phyloP scores from a whole-genome alignment of 64 coral and sea anemone species.

The Actinia equina region DNA sequence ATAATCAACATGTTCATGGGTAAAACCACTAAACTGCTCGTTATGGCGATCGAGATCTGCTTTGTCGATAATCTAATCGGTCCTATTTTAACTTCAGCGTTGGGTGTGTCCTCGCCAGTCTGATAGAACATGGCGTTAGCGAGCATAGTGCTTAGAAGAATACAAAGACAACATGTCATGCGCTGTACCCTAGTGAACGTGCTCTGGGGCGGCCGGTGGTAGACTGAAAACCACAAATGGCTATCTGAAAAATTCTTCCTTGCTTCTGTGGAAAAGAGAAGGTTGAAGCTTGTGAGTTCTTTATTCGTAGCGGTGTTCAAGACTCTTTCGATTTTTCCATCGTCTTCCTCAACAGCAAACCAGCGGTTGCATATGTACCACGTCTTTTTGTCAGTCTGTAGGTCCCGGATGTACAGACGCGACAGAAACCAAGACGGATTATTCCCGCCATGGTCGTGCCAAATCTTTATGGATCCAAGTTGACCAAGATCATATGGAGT shows the following conservation, averaged over 20 bases:
- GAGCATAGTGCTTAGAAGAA: constrained; percentile 32
- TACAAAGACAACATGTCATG: constrained; percentile 37
- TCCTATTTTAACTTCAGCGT: constrained; percentile 22
- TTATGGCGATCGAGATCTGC: constrained; percentile 59
- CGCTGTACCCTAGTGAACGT: constrained; percentile 57
- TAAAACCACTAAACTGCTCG: constrained; percentile 56
- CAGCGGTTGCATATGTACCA: constrained; percentile 64
- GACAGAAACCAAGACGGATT: constrained; percentile 50
- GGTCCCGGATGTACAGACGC: constrained; percentile 35
- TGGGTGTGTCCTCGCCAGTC: constrained; percentile 11
- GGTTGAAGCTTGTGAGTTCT: constrained; percentile 44
- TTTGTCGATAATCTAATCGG: constrained; percentile 51
- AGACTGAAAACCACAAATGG: constrained; percentile 56
- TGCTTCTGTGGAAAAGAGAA: constrained; percentile 39
- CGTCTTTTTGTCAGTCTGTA: constrained; percentile 33
- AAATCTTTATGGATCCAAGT: constrained; percentile 24
- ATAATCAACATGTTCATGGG: constrained; percentile 61
- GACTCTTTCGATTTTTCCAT: constrained; percentile 44
- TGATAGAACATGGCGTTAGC: constrained; percentile 76
- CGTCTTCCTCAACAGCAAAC: constrained; percentile 68
- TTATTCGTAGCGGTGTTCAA: constrained; percentile 3
- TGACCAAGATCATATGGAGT: constrained; percentile 44
- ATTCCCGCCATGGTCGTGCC: constrained; percentile 46
- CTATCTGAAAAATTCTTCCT: constrained; percentile 56
- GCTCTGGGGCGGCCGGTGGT: constrained; percentile 27